Base-by-base conservation (phyloP, 2,888 invertebrate genomes). In the Spialia ferax region DNA sequence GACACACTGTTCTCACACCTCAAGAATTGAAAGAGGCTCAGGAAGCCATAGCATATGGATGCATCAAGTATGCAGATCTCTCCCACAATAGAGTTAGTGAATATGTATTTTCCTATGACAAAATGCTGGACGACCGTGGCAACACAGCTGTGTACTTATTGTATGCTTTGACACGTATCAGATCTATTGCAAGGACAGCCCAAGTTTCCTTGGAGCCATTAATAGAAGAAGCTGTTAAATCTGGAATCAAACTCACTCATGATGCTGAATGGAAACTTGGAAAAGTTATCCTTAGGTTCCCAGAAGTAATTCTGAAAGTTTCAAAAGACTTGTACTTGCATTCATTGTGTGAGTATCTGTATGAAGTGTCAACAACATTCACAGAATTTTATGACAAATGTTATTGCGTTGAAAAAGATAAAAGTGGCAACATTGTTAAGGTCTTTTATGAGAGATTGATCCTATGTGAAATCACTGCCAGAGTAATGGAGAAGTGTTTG, bases 101-200 rank as follows among this genome's bases (percentile, higher is more conserved):
- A 83, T 99, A 99, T 84, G 96, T 99, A 1, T 99, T 99, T 91
- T 99, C 99, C 0, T 99, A 99, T 89, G 99, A 99, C 82, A 98
- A 98, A 94, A 99, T 99, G 99, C 94, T 99, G 72, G 99, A 99
- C 82, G 99, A 99, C 85, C 97, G 97, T 84, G 99, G 99, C 10
- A 99, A 99, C 85, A 99, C 99, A 0, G 99, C 99, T 0, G 99
- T 99, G 0, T 99, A 99, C 84, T 93, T 99, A 62, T 90, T 99
- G 7, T 99, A 99, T 87, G 98, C 99, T 0, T 96, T 97, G 75
- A 99, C 99, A 10, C 95, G 99, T 48, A 99, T 99, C 74, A 95
- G 97, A 80, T 99, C 97, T 0, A 98, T 98, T 77, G 97, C 97
- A 2, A 94, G 98, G 56, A 97, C 95, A 72, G 97, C 97, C 1